phyloP scores from a whole-genome alignment of 1,140 invertebrate species.

The Drosophila leontia region DNA sequence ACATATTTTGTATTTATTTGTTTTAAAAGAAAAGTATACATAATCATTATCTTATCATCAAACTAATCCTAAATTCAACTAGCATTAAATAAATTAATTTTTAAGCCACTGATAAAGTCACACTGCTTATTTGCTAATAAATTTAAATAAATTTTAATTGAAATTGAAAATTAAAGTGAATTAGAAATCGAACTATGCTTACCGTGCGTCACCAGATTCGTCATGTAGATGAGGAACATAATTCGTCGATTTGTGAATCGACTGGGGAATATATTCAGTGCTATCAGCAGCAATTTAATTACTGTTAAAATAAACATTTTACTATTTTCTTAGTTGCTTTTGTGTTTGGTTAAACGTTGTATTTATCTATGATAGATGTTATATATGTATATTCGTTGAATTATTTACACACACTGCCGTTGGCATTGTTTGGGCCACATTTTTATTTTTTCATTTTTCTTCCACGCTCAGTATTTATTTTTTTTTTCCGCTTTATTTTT shows the following conservation, averaged over 20 bases:
- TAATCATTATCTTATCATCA: neutral
- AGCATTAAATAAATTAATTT: neutral
- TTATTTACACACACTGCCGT: conserved; percentile 45
- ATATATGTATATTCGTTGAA: conserved; percentile 32
- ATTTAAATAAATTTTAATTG: neutral
- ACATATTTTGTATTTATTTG: neutral
- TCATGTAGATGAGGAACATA: conserved; percentile 84
- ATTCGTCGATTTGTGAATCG: conserved; percentile 84
- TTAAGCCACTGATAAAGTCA: neutral
- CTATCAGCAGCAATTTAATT: conserved; percentile 84
- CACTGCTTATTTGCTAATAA: neutral
- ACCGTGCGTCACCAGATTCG: conserved; percentile 84
- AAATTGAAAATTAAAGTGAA: neutral
- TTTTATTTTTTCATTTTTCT: conserved; percentile 42
- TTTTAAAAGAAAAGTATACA: neutral
- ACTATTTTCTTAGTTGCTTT: conserved; percentile 28
- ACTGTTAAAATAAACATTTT: conserved; percentile 84
- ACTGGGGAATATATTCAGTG: conserved; percentile 84
- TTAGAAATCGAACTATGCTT: conserved; percentile 33
- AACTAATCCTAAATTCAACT: neutral
- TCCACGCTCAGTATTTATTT: conserved; percentile 20
- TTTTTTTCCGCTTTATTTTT: conserved; percentile 12
- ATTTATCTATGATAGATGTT: conserved; percentile 30
- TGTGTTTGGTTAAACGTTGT: conserved; percentile 31
- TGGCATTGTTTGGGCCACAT: conserved; percentile 24